A percentile compares a stretch with the other conserved stretches of the same genome.
Conservation (phyloP, 2,888 invertebrate species). For the Ceraclea dissimilis region DNA sequence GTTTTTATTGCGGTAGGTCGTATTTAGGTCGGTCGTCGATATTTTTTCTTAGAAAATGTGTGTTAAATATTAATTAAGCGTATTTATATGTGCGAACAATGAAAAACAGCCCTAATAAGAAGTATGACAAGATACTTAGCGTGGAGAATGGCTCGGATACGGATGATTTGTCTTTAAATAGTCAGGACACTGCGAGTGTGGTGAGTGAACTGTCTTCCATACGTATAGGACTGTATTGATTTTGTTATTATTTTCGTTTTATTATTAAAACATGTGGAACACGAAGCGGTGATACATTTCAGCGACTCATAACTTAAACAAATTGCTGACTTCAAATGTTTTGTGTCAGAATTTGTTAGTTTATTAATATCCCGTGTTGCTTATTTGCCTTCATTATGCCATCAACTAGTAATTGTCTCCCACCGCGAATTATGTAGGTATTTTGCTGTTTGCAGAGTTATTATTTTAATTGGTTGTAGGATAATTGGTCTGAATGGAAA, state of each 20-base stretch:
- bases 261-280: too few relatives aligned
- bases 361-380: too few relatives aligned
- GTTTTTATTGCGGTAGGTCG: constrained; percentile 14
- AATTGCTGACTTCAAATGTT: too few relatives aligned
- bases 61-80: background rate
- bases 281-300: too few relatives aligned
- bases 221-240: constrained; percentile 37
- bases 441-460: too few relatives aligned
- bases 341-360: too few relatives aligned
- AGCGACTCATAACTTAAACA: too few relatives aligned
- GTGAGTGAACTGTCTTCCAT: constrained; percentile 33
- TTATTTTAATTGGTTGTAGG: too few relatives aligned
- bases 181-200: constrained; percentile 49
- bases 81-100: constrained; percentile 31
- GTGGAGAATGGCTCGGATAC: constrained; percentile 44
- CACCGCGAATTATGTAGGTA: too few relatives aligned
- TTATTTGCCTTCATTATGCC: too few relatives aligned
- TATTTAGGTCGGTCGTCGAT: constrained; percentile 8
- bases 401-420: too few relatives aligned
- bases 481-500: too few relatives aligned
- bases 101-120: constrained; percentile 47
- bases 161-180: constrained; percentile 46
- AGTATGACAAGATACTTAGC: constrained; percentile 46
- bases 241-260: constrained; percentile 33
- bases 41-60: constrained; percentile 7